phyloP scores from a whole-genome alignment of 2,113 vertebrate species.

The Cyprinodon tularosa region DNA sequence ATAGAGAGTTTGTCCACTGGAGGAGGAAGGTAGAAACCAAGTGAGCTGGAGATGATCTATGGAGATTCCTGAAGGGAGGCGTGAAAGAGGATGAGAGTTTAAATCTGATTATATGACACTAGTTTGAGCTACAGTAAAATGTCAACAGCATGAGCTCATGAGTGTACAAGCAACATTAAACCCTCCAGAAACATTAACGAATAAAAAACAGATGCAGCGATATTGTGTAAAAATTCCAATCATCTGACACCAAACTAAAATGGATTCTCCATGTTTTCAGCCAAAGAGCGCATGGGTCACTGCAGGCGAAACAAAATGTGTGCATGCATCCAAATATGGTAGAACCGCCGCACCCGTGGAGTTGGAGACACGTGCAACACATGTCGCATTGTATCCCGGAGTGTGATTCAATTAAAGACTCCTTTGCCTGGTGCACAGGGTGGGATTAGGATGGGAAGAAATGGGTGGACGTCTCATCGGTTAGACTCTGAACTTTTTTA shows the following conservation, averaged over 20 bases:
- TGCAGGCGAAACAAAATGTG: slow-evolving; percentile 37
- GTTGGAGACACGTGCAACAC: slow-evolving; percentile 53
- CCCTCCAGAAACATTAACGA: slow-evolving; percentile 17
- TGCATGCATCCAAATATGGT: slow-evolving; percentile 27
- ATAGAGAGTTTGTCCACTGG: no score
- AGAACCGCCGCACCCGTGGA: slow-evolving; percentile 29
- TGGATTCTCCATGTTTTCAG: neutral
- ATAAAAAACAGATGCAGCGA: neutral
- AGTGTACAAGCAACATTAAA: neutral
- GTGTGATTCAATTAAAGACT: slow-evolving; percentile 70
- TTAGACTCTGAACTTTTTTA: slow-evolving; percentile 27
- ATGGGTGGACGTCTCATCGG: neutral
- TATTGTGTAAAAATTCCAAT: neutral
- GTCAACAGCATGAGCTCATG: neutral
- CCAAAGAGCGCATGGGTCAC: neutral
- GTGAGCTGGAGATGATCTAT: no score
- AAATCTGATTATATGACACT: neutral
- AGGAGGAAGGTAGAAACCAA: neutral
- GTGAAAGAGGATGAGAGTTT: no score
- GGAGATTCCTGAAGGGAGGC: neutral
- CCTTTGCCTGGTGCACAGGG: slow-evolving; percentile 21
- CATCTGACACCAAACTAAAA: neutral
- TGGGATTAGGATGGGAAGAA: slow-evolving; percentile 53
- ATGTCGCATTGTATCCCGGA: slow-evolving; percentile 46
- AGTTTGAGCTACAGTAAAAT: neutral